Evolutionary conservation across 2,888 invertebrate genomes (phyloP), one percentile per base, ranked within the genome.

Genomic region (Lamellibrachia satsuma): DNA sequence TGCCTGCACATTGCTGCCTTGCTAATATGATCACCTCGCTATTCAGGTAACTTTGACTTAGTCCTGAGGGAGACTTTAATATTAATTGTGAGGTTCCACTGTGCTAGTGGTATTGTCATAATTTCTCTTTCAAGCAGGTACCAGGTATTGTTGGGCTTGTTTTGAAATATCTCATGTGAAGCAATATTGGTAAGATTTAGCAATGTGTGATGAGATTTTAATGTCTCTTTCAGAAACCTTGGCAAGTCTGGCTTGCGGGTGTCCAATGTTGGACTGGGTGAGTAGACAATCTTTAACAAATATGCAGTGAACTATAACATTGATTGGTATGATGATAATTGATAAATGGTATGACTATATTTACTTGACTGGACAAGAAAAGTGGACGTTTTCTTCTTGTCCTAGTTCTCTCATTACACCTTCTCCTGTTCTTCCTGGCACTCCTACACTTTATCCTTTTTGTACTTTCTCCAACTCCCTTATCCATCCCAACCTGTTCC

Each of bases 241-340:
- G 99, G 99, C 95, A 99, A 99, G 97, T 99, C 98, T 96, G 99
- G 99, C 92, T 97, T 99, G 94, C 97, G 99, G 94, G 98, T 99
- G 94, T 99, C 99, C 95, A 99, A 98, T 97, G 98, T 99, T 94
- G 99, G 98, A 94, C 97, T 99, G 95, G 98, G 98, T 97, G 97
- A 97, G 97, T 96, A 52, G 15, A 22, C 39, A 39, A 39, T 39
- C 39, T 39, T 39, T 39, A 39, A 39, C 39, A 39, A 39, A 39
- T 39, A 39, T 39, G 39, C 39, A 39, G 39, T 39, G 39, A 39
- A 39, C 39, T 39, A 39, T 39, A 39, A 39, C 39, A 39, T 39
- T 39, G 39, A 39, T 0, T 39, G 39, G 39, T 39, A 39, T 39
- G 39, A 39, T 39, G 39, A 39, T 39, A 39, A 39, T 39, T 39